Evolutionary conservation across 2,113 vertebrate genomes (phyloP).

Genomic region (Formicarius rufipectus): DNA sequence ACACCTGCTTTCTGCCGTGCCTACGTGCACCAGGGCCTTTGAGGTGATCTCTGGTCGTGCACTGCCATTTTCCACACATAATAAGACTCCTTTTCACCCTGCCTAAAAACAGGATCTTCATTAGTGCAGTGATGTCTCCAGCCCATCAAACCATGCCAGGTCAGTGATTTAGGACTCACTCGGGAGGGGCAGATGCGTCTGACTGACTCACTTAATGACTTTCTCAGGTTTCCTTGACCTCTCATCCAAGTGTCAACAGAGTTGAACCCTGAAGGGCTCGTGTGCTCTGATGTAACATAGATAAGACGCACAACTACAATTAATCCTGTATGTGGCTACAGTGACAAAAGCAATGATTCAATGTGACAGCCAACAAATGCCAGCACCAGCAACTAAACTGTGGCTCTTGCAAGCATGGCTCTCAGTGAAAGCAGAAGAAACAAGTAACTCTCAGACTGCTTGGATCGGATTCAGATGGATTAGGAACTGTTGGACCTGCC

Average conservation of each 20-base stretch:
- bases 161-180: background rate
- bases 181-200: background rate
- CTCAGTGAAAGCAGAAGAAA: background rate
- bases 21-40: background rate
- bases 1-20: background rate
- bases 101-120: background rate
- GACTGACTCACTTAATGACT: background rate
- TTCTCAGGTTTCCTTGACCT: slow-evolving; percentile 19
- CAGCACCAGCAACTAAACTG: background rate
- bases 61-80: background rate
- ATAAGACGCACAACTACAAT: background rate
- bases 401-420: background rate
- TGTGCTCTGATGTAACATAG: background rate
- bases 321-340: background rate
- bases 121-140: background rate
- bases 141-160: background rate
- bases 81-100: background rate
- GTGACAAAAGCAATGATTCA: background rate
- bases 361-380: background rate
- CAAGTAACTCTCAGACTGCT: background rate
- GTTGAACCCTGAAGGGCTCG: background rate
- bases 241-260: background rate
- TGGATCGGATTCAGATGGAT: background rate
- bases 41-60: background rate
- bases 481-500: background rate